These are phyloP conservation scores for Pristionchus pacificus DNA, from an alignment of 1,140 invertebrate genomes.

Conservation along the genomic window DNA sequence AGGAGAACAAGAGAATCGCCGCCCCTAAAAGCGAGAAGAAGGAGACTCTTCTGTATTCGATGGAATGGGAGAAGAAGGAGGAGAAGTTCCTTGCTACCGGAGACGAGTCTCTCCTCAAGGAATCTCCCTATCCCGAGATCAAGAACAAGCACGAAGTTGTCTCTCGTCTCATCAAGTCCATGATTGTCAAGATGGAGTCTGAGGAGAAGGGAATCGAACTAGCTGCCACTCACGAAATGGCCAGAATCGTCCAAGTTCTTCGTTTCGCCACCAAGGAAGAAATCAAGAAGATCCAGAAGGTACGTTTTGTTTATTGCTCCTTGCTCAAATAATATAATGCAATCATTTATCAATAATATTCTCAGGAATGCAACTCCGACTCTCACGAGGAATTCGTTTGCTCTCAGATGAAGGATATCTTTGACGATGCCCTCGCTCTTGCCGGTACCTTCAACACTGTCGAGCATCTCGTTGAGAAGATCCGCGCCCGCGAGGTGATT, in stretches of 20 bases:
- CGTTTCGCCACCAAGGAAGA: conserved; percentile 41
- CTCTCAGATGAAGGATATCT: conserved; percentile 28
- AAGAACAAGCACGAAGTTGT: conserved; percentile 29
- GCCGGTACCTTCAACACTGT: conserved; percentile 46
- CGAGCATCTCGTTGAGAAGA: conserved; percentile 37
- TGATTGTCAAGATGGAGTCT: conserved; percentile 32
- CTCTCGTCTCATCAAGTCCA: conserved; percentile 19
- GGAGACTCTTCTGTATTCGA: conserved; percentile 40
- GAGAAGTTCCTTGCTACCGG: conserved; percentile 45
- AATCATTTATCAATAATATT: too few species aligned
- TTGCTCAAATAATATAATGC: conserved; percentile 27
- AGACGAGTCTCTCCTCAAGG: conserved; percentile 28
- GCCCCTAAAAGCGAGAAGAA: conserved; percentile 29
- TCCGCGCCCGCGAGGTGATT: conserved; percentile 32
- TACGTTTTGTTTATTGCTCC: conserved; percentile 39
- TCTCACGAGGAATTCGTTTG: conserved; percentile 23
- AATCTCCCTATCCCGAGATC: conserved; percentile 22
- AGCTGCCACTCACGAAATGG: conserved; percentile 27
- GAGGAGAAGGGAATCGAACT: conserved; percentile 28
- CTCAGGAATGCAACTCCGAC: too few species aligned
- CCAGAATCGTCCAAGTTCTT: conserved; percentile 42
- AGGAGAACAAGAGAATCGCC: conserved; percentile 17
- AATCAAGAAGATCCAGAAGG: conserved; percentile 41
- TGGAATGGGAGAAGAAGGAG: conserved; percentile 34
- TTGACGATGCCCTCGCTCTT: conserved; percentile 42